Evolutionary conservation across 2,113 vertebrate genomes (phyloP), one percentile per base, ranked within the genome.

Genomic region (Leuciscus idus): DNA sequence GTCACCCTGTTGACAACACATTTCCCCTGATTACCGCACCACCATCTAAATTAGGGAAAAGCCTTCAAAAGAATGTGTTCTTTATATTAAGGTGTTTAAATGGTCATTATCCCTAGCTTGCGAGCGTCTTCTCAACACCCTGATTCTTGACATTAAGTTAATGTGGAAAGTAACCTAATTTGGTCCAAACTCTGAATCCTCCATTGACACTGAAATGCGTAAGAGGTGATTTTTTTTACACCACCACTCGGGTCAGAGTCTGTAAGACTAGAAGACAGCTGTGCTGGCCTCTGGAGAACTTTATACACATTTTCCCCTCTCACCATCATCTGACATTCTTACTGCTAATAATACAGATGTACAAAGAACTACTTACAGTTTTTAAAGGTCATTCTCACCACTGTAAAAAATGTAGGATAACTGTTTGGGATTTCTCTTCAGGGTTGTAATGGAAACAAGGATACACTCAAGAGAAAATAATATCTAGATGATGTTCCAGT

Each of bases 111-210:
- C 61, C n/a, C 10, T 12, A 28, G 70, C 21, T 13, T n/a, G 21
- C n/a, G 36, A 74, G 11, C 23, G 12, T 74, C 11, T 74, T 1
- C 4, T 6, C 76, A 80, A 78, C 57, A 26, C 23, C n/a, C 59
- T 28, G 21, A 43, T 26, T 57, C 62, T 79, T 79, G 6, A 57
- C 52, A 36, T 72, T 73, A 21, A 30, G 74, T 70, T 87, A 84
- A 87, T 87, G 86, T 87, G 86, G 86, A 87, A 87, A 87, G 48
- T 73, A 78, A 83, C 86, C 86, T 84, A 66, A 84, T 68, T 77
- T 77, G 46, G 61, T 83, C 73, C 33, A 57, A 76, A 43, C 81
- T 83, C 73, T 84, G 81, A 87, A 88, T 85, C 77, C 59, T 77
- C 68, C 78, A 85, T 59, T 81, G 78, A 82, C 57, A 26, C 57